Conservation (phyloP, 2,113 vertebrate species). For the Sebastes fasciatus region DNA sequence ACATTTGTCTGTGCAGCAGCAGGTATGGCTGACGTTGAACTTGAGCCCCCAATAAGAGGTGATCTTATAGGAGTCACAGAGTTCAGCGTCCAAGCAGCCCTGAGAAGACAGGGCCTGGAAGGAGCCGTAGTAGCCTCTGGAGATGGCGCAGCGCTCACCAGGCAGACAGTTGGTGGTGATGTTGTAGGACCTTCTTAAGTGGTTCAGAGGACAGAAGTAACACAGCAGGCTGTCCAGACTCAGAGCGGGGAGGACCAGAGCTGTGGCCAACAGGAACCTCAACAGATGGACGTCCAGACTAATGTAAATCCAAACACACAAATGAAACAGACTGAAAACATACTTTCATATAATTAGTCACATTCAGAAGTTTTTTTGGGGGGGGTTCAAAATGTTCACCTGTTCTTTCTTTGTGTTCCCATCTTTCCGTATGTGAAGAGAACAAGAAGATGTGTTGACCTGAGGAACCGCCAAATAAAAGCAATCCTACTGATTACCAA, state of each 20-base stretch:
- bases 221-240: slow-evolving; percentile 63
- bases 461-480: background rate
- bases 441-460: background rate
- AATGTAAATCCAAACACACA: slow-evolving; percentile 20
- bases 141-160: slow-evolving; percentile 65
- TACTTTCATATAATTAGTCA: background rate
- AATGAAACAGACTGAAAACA: background rate
- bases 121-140: slow-evolving; percentile 59
- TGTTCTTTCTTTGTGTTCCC: slow-evolving; percentile 41
- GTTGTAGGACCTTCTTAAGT: slow-evolving; percentile 42
- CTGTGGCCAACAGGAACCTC: slow-evolving; percentile 33
- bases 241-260: slow-evolving; percentile 36
- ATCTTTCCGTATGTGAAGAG: slow-evolving; percentile 32
- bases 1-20: slow-evolving; percentile 78
- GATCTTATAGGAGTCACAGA: slow-evolving; percentile 63
- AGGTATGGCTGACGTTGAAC: slow-evolving; percentile 69
- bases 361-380: background rate
- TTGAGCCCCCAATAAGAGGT: slow-evolving; percentile 32
- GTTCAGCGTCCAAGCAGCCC: slow-evolving; percentile 64
- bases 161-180: slow-evolving; percentile 68
- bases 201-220: slow-evolving; percentile 72
- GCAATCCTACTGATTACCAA: slow-evolving; percentile 62
- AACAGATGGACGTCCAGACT: background rate
- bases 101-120: slow-evolving; percentile 70
- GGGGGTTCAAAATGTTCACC: slow-evolving; percentile 44